Evolutionary conservation across 2,113 vertebrate species (phyloP).

Genomic region (Agelaius phoeniceus): DNA sequence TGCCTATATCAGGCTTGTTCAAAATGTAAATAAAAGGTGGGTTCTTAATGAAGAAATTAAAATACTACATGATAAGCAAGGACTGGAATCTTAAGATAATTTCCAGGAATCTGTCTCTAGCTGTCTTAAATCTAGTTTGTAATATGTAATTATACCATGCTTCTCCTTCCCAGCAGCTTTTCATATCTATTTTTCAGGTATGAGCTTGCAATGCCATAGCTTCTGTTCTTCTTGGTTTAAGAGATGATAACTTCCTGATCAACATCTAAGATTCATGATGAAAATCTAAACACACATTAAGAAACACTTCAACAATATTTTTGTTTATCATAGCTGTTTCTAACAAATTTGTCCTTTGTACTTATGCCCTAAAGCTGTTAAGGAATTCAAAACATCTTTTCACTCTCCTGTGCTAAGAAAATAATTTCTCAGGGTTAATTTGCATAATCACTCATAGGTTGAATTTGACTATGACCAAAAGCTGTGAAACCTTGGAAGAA

Average conservation of each 20-base stretch:
- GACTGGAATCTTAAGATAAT: not conserved
- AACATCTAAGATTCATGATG: not conserved
- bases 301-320: not conserved
- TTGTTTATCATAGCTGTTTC: not conserved
- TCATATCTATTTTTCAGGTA: not conserved
- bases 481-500: slow-evolving; percentile 25
- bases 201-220: not conserved
- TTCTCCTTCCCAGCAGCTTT: not conserved
- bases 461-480: not conserved
- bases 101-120: not conserved
- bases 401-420: not conserved
- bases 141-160: not conserved
- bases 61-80: not conserved
- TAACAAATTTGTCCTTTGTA: not conserved
- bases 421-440: slow-evolving; percentile 17
- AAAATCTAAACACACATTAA: not conserved
- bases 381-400: not conserved
- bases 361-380: not conserved
- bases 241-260: not conserved
- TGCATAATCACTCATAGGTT: slow-evolving; percentile 16
- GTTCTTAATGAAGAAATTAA: not conserved
- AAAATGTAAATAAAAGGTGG: not conserved
- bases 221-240: not conserved
- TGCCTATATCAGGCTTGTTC: not conserved
- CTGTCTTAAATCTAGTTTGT: not conserved